phyloP scores from a whole-genome alignment of 2,113 vertebrate species.

The Pyrgilauda ruficollis region DNA sequence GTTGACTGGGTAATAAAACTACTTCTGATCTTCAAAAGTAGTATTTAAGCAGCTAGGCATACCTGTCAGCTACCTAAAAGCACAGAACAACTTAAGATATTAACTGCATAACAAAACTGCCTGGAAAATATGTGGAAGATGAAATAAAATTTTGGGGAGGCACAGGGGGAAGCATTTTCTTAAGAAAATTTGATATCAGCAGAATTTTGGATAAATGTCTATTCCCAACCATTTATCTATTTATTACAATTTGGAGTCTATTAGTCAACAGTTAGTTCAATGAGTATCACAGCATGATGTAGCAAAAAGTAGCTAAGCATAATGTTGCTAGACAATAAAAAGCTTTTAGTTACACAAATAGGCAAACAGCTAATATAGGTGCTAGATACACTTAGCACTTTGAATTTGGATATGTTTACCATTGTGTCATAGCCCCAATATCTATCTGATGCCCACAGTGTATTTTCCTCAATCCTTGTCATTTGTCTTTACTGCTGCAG shows the following conservation, averaged over 20 bases:
- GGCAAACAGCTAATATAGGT: not conserved
- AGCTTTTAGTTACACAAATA: not conserved
- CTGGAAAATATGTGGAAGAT: not conserved
- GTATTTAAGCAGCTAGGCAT: not conserved
- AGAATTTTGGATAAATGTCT: not conserved
- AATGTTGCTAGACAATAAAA: not conserved
- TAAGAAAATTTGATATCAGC: not conserved
- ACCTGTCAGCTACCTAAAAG: not conserved
- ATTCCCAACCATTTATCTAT: not conserved
- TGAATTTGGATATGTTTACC: not conserved
- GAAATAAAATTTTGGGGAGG: not conserved
- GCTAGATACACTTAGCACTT: not conserved
- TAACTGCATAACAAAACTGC: not conserved
- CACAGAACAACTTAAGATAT: not conserved
- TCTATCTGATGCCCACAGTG: not conserved
- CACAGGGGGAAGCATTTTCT: not conserved
- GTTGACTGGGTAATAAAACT: not conserved
- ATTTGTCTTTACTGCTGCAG: conserved; percentile 25
- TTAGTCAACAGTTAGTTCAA: not conserved
- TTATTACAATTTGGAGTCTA: not conserved
- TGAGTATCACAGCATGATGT: not conserved
- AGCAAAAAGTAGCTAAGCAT: conserved; percentile 1
- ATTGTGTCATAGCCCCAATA: not conserved
- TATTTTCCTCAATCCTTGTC: not conserved
- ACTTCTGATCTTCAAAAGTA: not conserved